Percentiles rank a stretch among this genome's conserved stretches.
These are phyloP conservation scores for Lamellibrachia columna DNA, from an alignment of 2,888 invertebrate genomes.

Conservation along the genomic window DNA sequence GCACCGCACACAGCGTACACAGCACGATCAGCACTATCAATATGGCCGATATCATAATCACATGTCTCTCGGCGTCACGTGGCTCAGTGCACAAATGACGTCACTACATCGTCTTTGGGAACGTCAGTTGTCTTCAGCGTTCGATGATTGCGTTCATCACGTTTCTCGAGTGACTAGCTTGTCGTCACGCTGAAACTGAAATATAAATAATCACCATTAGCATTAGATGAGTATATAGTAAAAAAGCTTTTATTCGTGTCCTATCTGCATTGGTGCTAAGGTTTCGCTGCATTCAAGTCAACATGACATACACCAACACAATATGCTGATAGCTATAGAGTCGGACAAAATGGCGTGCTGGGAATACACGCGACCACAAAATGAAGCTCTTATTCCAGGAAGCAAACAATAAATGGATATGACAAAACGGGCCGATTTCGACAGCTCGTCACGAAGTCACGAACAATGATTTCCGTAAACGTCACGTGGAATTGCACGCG, in stretches of 20 bases:
- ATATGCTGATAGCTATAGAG: background rate
- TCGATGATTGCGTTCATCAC: background rate
- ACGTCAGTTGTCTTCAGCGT: background rate
- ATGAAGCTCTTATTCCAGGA: background rate
- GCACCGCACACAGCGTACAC: slow-evolving; percentile 37
- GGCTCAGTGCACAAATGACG: background rate
- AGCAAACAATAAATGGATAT: background rate
- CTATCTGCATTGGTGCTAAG: background rate
- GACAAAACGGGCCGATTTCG: background rate
- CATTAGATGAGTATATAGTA: background rate
- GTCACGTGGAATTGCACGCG: background rate
- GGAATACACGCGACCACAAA: background rate
- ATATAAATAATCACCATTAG: background rate
- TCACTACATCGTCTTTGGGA: background rate
- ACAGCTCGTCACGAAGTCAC: slow-evolving; percentile 8
- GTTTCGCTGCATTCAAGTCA: background rate
- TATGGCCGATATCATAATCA: slow-evolving; percentile 23
- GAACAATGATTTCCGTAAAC: background rate
- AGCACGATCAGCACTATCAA: slow-evolving; percentile 42
- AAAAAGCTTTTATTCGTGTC: background rate
- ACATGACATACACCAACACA: background rate
- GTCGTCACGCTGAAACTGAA: background rate
- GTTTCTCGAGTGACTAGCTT: background rate
- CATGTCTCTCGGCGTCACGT: slow-evolving; percentile 17
- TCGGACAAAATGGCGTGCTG: background rate